Conservation (phyloP, 2,113 vertebrate species). For the Onychostoma macrolepis region DNA sequence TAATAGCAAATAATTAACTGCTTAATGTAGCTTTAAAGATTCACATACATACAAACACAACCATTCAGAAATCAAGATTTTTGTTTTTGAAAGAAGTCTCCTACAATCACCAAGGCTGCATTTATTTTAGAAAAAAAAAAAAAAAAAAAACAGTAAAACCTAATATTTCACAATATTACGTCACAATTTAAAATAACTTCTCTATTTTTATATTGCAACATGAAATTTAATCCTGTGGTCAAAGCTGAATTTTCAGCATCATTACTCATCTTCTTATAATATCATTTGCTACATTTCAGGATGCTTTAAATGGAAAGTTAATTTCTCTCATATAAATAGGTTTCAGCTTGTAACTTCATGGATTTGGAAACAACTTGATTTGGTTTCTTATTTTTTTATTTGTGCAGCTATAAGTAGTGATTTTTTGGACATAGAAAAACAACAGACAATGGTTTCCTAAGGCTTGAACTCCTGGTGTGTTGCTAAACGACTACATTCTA, state of each 20-base stretch:
- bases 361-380: constrained; percentile 8
- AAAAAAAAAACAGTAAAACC: neutral
- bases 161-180: neutral
- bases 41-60: neutral
- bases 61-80: neutral
- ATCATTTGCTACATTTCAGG: neutral
- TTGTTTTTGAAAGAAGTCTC: neutral
- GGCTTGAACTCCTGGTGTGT: constrained; percentile 28
- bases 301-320: neutral
- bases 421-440: constrained; percentile 30
- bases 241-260: neutral
- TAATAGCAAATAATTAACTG: no score
- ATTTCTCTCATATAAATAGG: neutral
- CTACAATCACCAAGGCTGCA: neutral
- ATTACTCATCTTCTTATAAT: neutral
- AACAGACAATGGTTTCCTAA: constrained; percentile 41
- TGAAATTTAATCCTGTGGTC: neutral
- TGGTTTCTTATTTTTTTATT: constrained; percentile 2
- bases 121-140: neutral
- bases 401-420: constrained; percentile 26
- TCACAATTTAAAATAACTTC: neutral
- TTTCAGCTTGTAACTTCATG: neutral
- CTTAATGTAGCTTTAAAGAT: neutral
- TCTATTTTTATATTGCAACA: neutral
- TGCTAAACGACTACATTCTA: constrained; percentile 1